phyloP scores from a whole-genome alignment of 2,797 vertebrate species.

The Lycodopsis pacificus region DNA sequence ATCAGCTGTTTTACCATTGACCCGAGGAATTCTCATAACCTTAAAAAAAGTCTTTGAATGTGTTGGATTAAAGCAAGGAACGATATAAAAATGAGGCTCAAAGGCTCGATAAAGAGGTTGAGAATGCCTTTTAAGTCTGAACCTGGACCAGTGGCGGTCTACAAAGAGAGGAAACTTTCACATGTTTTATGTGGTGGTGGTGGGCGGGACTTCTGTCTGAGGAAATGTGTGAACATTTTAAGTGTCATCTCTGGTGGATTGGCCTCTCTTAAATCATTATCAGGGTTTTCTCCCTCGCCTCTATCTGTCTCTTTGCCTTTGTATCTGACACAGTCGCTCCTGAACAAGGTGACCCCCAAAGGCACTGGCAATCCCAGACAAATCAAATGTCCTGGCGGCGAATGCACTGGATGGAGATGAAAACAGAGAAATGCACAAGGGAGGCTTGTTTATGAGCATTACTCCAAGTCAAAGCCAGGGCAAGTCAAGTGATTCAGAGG shows the following conservation, averaged over 20 bases:
- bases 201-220: conserved; percentile 53
- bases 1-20: conserved; percentile 64
- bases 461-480: conserved; percentile 42
- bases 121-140: conserved; percentile 76
- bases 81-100: conserved; percentile 68
- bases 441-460: conserved; percentile 54
- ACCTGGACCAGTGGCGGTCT: conserved; percentile 68
- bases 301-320: conserved; percentile 27
- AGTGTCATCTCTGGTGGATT: conserved; percentile 50
- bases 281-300: conserved; percentile 20
- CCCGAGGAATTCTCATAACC: conserved; percentile 61
- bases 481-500: conserved; percentile 34
- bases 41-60: conserved; percentile 55
- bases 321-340: conserved; percentile 11
- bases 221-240: conserved; percentile 63
- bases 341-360: conserved; percentile 32
- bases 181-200: conserved; percentile 65
- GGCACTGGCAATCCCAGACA: conserved; percentile 37
- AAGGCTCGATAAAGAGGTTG: conserved; percentile 68
- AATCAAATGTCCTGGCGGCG: conserved; percentile 36
- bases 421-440: conserved; percentile 47
- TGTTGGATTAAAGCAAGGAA: conserved; percentile 69
- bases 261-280: conserved; percentile 43
- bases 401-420: conserved; percentile 43
- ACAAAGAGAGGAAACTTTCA: conserved; percentile 71